Percentiles rank a stretch among this genome's conserved stretches.
These are phyloP conservation scores for Orthonychiurus folsomi DNA, from an alignment of 2,888 invertebrate genomes.

Conservation along the genomic window DNA sequence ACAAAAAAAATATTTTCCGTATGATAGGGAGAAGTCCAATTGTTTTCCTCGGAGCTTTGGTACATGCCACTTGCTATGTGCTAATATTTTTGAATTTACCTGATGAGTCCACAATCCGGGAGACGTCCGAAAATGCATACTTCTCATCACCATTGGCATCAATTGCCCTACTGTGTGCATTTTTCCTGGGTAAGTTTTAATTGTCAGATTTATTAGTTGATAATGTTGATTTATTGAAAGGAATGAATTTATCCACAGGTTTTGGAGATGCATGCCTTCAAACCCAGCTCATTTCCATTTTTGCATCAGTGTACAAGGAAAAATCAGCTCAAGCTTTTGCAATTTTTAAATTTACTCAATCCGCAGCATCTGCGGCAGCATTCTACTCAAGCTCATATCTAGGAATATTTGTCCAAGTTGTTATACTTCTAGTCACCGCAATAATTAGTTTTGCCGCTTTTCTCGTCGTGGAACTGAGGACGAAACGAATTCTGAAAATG, in stretches of 20 bases:
- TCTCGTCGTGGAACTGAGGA: slow-evolving; percentile 34
- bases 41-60: slow-evolving; percentile 72
- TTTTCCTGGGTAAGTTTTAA: slow-evolving; percentile 61
- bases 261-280: slow-evolving; percentile 97
- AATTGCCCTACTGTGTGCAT: slow-evolving; percentile 74
- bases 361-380: slow-evolving; percentile 72
- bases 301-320: slow-evolving; percentile 78
- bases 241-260: slow-evolving; percentile 17
- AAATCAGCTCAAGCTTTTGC: slow-evolving; percentile 95
- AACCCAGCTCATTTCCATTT: slow-evolving; percentile 85
- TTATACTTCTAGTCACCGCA: slow-evolving; percentile 49
- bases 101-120: slow-evolving; percentile 63
- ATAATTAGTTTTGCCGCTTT: slow-evolving; percentile 29
- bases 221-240: background rate
- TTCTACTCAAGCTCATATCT: slow-evolving; percentile 72
- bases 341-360: slow-evolving; percentile 93
- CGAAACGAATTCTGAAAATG: slow-evolving; percentile 18
- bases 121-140: slow-evolving; percentile 48
- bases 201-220: background rate
- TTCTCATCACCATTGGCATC: slow-evolving; percentile 29
- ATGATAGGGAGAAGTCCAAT: slow-evolving; percentile 64
- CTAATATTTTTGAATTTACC: slow-evolving; percentile 83
- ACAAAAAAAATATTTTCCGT: too few relatives aligned
- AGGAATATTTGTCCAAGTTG: slow-evolving; percentile 62
- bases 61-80: slow-evolving; percentile 72